These are phyloP conservation scores for Burhinus bistriatus DNA, from an alignment of 2,113 vertebrate species.

Conservation along the genomic window DNA sequence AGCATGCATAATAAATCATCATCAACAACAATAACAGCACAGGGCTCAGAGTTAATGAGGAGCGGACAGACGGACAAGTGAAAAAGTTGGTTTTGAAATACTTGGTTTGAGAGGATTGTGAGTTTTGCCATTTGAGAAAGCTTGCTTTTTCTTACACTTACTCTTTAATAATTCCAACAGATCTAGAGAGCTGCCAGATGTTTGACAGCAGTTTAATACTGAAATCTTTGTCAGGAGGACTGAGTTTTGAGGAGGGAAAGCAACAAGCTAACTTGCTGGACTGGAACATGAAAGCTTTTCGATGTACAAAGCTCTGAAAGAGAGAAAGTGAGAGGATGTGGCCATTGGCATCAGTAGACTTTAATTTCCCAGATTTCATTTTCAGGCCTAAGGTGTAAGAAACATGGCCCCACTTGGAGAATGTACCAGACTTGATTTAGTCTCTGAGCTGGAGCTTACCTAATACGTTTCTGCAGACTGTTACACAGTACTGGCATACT, in stretches of 20 bases:
- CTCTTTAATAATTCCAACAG: background rate
- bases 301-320: background rate
- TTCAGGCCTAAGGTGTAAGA: background rate
- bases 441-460: background rate
- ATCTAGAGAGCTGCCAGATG: background rate
- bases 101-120: background rate
- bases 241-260: background rate
- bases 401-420: background rate
- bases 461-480: background rate
- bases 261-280: background rate
- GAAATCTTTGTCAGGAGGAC: background rate
- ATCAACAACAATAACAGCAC: background rate
- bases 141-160: background rate
- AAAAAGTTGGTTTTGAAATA: background rate
- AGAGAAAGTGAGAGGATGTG: background rate
- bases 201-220: background rate
- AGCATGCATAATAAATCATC: conserved; percentile 1
- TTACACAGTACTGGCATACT: background rate
- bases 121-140: background rate
- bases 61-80: background rate
- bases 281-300: background rate
- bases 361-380: background rate
- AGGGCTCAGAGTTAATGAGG: background rate
- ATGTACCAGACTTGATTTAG: background rate
- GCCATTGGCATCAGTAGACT: background rate